Conservation (phyloP, 2,888 invertebrate genomes). For the Invenusta paracnida region DNA sequence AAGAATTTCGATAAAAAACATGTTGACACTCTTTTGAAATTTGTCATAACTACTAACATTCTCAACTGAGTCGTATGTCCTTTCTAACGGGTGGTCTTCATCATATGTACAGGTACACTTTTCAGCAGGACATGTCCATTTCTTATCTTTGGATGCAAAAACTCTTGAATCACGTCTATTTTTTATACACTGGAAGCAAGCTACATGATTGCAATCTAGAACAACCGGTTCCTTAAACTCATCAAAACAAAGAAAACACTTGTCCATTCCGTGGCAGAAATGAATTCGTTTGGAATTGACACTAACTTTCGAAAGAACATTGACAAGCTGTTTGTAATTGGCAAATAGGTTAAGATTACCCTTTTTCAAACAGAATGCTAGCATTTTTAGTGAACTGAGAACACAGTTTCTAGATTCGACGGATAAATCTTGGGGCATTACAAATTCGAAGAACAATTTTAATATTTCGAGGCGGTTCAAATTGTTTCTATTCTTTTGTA, state of each 20-base stretch:
- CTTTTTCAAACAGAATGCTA: not conserved
- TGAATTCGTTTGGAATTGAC: not conserved
- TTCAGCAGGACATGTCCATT: not conserved
- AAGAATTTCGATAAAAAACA: slow-evolving; percentile 9
- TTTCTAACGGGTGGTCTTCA: not conserved
- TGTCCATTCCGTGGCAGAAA: not conserved
- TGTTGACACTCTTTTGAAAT: not conserved
- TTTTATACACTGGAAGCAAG: not conserved
- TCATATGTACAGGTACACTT: not conserved
- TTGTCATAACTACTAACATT: not conserved
- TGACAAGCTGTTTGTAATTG: not conserved
- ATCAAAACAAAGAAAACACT: not conserved
- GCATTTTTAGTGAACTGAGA: not conserved
- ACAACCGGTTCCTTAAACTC: not conserved
- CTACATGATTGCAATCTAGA: not conserved
- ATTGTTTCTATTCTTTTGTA: not conserved
- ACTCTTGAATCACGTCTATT: not conserved
- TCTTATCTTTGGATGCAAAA: not conserved
- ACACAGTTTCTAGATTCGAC: not conserved
- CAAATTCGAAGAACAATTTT: not conserved
- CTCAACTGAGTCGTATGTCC: not conserved
- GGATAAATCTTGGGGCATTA: not conserved
- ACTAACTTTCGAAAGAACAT: not conserved
- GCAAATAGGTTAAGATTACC: not conserved
- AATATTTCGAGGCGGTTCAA: not conserved